Base-by-base conservation (phyloP, 1,140 invertebrate genomes). In the Drosophila murphyi region DNA sequence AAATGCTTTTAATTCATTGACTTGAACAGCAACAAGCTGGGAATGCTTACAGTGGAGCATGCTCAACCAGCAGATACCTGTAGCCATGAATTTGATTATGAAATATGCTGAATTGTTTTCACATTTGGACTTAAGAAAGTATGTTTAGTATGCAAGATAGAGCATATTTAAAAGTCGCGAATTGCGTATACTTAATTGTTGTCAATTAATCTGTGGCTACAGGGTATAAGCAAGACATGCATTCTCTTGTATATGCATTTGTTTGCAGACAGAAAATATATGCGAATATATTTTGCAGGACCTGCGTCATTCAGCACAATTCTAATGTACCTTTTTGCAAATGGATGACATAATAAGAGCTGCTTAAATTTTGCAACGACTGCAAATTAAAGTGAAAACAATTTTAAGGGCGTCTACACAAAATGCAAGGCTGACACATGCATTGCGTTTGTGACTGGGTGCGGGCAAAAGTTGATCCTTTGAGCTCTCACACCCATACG, bases 351-450 rank as follows among this genome's bases (percentile, higher is more conserved):
- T 72, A 78, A 60, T 57, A 50, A 65, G 69, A 75, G 73, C 83
- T 85, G 85, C 89, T 88, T 88, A 83, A 80, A 87, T 89, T 88
- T 85, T 89, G 73, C 80, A 75, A 45, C 63, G 73, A 71, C 71
- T 69, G 83, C 85, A 88, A 89, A 89, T 88, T 89, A 89, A 88
- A 88, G 85, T 71, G 77, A 78, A 88, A 88, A 80, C 73, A 64
- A 79, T 87, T 87, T 76, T 60, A 12, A 63, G 71, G 71, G 64
- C 57, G 67, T 83, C 51, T 47, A 72, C 72, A 72, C 64, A 62
- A 76, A 73, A 61, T 76, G 77, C 64, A 76, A 39, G 41, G 43
- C 55, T 67, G 65, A 65, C 63, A 62, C 78, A 80, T 82, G 82
- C 78, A 78, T 56, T 76, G 52, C n/a, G 39, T 10, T 34, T 34